Base-by-base conservation (phyloP, 1,140 invertebrate species). In the Drosophila guanche region DNA sequence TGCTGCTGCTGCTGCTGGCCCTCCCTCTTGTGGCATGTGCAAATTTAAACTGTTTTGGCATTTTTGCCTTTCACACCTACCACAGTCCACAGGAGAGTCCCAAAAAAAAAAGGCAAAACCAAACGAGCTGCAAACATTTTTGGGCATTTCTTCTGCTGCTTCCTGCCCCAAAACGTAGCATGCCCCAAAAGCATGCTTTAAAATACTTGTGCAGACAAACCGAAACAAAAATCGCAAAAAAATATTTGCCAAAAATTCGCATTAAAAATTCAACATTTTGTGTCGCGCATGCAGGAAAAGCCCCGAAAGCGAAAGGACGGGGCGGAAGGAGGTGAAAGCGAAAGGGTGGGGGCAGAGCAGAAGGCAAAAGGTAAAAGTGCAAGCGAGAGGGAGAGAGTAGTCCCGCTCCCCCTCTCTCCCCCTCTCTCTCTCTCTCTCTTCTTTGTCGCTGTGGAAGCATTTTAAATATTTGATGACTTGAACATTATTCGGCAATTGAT, bases 211-310 rank as follows among this genome's bases (percentile, higher is more conserved):
- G 37, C 63, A 45, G n/a, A 43, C 40, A 69, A 51, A 45, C 58
- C 41, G 10, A 54, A 7, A 57, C 66, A 56, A 71, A 43, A 46
- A 60, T n/a, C n/a, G n/a, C 56, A 33, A 72, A 57, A 65, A 69
- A 72, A 73, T 74, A 65, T 73, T 66, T 75, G 43, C 12, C 40
- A 59, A 75, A 70, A 86, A 77, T 77, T 27, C 77, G 22, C 81
- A 85, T 85, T 85, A 85, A 85, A 77, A 63, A 86, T 85, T 85
- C 68, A 85, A 68, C 77, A 86, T 85, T 81, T 85, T 85, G 48
- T 85, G 81, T 85, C 81, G 81, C 81, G 81, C 81, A 80, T 76
- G 72, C 73, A 66, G 60, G 47, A 73, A 73, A 63, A 33, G 40
- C 50, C 27, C 27, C 12, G 4, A 14, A 50, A 53, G 16, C 16